Evolutionary conservation across 1,140 invertebrate species (phyloP).

Genomic region (Drosophila teissieri): DNA sequence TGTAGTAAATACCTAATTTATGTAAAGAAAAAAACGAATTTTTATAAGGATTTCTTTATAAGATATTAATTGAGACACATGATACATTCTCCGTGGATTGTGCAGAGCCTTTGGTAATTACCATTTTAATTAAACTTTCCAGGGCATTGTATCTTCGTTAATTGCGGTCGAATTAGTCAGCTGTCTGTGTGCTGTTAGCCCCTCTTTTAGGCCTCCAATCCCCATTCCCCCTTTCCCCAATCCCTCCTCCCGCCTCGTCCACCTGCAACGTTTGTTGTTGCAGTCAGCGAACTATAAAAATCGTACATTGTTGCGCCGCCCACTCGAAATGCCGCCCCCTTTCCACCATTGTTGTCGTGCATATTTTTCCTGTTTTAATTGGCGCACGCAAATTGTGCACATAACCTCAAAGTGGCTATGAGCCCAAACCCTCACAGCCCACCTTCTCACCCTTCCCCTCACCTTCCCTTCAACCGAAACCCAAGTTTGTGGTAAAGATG

Average conservation of each 20-base stretch:
- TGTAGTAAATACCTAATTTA: too few relatives aligned
- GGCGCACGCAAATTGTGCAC: constrained; percentile 78
- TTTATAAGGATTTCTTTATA: background rate
- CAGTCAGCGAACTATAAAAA: constrained; percentile 73
- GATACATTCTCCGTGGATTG: background rate
- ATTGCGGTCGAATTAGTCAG: constrained; percentile 25
- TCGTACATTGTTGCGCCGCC: constrained; percentile 54
- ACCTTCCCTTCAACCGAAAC: constrained; percentile 7
- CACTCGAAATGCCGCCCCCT: constrained; percentile 4
- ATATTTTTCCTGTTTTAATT: constrained; percentile 68
- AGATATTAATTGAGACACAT: background rate
- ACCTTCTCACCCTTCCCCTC: constrained; percentile 7
- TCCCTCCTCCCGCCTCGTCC: constrained; percentile 5
- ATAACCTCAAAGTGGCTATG: constrained; percentile 69
- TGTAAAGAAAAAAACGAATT: too few relatives aligned
- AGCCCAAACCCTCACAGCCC: constrained; percentile 31
- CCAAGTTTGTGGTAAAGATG: background rate
- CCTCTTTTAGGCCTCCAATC: constrained; percentile 1
- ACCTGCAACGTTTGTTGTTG: constrained; percentile 37
- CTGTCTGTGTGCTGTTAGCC: constrained; percentile 26
- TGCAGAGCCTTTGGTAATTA: too few relatives aligned
- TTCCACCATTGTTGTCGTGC: background rate
- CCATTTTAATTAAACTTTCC: background rate
- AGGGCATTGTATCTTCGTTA: constrained; percentile 35
- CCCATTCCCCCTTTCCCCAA: too few relatives aligned